Evolutionary conservation across 2,797 vertebrate species (phyloP).

Genomic region (Acestrorhynchus altus): DNA sequence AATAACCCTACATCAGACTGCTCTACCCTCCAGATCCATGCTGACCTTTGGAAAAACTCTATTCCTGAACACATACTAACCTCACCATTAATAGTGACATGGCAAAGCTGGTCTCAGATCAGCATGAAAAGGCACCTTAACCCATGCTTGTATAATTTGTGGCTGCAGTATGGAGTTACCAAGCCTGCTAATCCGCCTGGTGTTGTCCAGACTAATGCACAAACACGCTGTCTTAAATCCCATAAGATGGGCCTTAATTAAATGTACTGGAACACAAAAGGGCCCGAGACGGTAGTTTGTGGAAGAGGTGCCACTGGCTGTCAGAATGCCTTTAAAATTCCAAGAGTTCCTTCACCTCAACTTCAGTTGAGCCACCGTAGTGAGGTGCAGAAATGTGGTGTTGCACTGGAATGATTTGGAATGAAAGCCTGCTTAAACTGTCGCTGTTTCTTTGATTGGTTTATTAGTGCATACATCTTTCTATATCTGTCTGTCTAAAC

Average conservation of each 20-base stretch:
- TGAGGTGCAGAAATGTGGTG: slow-evolving; percentile 6
- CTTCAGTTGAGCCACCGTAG: slow-evolving; percentile 31
- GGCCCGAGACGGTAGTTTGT: slow-evolving; percentile 56
- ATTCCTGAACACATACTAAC: slow-evolving; percentile 35
- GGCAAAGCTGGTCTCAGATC: slow-evolving; percentile 34
- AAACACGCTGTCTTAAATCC: slow-evolving; percentile 65
- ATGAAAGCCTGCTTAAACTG: neutral
- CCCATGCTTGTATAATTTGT: slow-evolving; percentile 47
- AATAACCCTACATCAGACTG: neutral
- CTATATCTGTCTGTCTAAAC: too few relatives aligned
- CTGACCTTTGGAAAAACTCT: slow-evolving; percentile 42
- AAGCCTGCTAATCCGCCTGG: slow-evolving; percentile 60
- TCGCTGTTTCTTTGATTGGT: neutral
- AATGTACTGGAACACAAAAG: slow-evolving; percentile 62
- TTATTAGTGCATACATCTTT: slow-evolving; percentile 4
- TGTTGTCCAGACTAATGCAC: slow-evolving; percentile 63
- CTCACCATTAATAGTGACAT: slow-evolving; percentile 23
- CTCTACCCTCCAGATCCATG: slow-evolving; percentile 19
- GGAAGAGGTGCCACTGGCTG: slow-evolving; percentile 57
- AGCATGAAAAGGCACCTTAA: slow-evolving; percentile 41
- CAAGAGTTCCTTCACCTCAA: slow-evolving; percentile 59
- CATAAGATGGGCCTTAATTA: slow-evolving; percentile 61
- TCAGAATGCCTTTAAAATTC: slow-evolving; percentile 51
- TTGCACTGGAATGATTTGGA: slow-evolving; percentile 22
- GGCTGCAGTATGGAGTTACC: slow-evolving; percentile 57